Conservation (phyloP, 2,797 vertebrate genomes). For the Hippocampus kuda region DNA sequence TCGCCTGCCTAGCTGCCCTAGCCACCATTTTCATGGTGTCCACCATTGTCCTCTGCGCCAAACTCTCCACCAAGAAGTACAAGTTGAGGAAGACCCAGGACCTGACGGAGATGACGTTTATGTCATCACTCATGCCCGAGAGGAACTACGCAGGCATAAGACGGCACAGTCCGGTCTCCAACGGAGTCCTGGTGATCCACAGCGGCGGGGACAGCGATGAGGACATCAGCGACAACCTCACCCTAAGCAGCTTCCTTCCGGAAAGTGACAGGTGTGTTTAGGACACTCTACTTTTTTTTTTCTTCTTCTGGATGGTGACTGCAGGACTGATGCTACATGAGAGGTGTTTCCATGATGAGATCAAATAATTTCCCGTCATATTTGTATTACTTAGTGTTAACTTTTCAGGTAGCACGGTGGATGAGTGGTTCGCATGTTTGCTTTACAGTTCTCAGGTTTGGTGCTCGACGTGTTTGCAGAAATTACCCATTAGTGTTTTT, state of each 20-base stretch:
- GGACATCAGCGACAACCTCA: conserved; percentile 70
- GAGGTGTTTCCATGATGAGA: too few relatives aligned
- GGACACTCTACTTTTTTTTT: background rate
- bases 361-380: too few relatives aligned
- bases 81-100: conserved; percentile 26
- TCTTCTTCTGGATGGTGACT: background rate
- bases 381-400: too few relatives aligned
- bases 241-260: conserved; percentile 84
- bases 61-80: conserved; percentile 62
- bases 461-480: background rate
- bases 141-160: conserved; percentile 22
- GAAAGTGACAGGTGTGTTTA: conserved; percentile 57
- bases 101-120: conserved; percentile 81
- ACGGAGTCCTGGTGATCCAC: conserved; percentile 44
- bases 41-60: conserved; percentile 67
- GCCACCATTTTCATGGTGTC: conserved; percentile 73
- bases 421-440: background rate
- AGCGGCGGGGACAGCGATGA: conserved; percentile 48
- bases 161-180: conserved; percentile 29
- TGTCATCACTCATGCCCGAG: conserved; percentile 76
- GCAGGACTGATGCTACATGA: too few relatives aligned
- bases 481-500: too few relatives aligned
- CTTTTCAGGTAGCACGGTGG: background rate
- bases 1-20: conserved; percentile 67
- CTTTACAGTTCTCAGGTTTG: background rate